Conservation (phyloP, 2,888 invertebrate genomes). For the Auanema sp. region DNA sequence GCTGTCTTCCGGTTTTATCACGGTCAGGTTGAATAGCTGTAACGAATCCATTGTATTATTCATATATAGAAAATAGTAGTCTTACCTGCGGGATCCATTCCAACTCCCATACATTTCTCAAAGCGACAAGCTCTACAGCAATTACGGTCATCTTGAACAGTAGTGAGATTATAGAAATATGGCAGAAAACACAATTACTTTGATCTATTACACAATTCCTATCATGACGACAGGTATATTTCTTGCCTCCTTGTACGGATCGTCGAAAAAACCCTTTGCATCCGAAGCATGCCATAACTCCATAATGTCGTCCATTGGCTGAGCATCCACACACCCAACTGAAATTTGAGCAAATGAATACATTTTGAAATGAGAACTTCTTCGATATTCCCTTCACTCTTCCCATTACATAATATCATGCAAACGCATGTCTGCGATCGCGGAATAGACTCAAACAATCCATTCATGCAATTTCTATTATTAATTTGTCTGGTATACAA, state of each 20-base stretch:
- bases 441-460: too few species aligned
- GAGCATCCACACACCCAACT: conserved; percentile 24
- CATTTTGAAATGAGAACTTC: too few species aligned
- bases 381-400: too few species aligned
- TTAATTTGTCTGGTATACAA: too few species aligned
- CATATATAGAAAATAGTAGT: neutral
- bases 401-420: too few species aligned
- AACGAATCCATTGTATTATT: neutral
- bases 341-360: conserved; percentile 6
- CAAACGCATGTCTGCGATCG: too few species aligned
- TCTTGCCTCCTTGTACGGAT: conserved; percentile 21
- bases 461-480: too few species aligned
- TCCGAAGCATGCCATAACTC: conserved; percentile 25
- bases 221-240: conserved; percentile 19
- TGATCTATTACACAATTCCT: conserved; percentile 20
- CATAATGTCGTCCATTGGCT: conserved; percentile 24
- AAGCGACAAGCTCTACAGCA: conserved; percentile 20
- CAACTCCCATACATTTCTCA: conserved; percentile 16
- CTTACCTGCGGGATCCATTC: conserved; percentile 18
- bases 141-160: conserved; percentile 16
- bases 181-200: conserved; percentile 8
- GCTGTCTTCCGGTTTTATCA: conserved; percentile 20
- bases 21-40: conserved; percentile 18
- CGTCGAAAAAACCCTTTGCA: conserved; percentile 23
- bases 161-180: neutral